Percentiles rank a stretch among this genome's conserved stretches.
Conservation (phyloP, 2,797 vertebrate genomes). For the Triplophysa yarkandensis region DNA sequence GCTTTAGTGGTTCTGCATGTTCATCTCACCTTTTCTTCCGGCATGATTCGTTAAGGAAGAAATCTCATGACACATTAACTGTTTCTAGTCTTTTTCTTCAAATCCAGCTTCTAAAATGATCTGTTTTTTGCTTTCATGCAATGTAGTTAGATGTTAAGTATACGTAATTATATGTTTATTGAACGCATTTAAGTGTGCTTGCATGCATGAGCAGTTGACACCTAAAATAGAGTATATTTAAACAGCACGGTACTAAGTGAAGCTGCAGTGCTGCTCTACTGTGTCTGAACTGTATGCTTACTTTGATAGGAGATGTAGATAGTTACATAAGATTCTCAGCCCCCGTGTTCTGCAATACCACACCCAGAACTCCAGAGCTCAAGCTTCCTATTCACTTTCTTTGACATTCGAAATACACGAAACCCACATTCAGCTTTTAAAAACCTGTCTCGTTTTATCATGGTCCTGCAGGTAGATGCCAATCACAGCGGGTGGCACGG, state of each 20-base stretch:
- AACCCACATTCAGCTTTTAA: neutral
- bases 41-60: neutral
- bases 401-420: constrained; percentile 16
- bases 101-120: neutral
- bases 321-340: constrained; percentile 50
- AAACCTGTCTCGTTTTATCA: constrained; percentile 2
- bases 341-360: constrained; percentile 56
- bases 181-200: neutral
- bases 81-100: neutral
- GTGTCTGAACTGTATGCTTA: constrained; percentile 29
- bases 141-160: too few relatives aligned
- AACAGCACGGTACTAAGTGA: constrained; percentile 4
- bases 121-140: too few relatives aligned
- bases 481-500: neutral
- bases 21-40: neutral
- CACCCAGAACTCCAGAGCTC: constrained; percentile 47
- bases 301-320: constrained; percentile 44
- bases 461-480: neutral
- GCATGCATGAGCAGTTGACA: neutral
- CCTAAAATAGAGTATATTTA: neutral
- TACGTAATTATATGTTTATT: neutral
- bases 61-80: constrained; percentile 1
- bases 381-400: constrained; percentile 5
- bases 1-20: neutral
- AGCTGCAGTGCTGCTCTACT: neutral